Evolutionary conservation across 2,113 vertebrate species (phyloP).

Genomic region (Callorhinus ursinus): DNA sequence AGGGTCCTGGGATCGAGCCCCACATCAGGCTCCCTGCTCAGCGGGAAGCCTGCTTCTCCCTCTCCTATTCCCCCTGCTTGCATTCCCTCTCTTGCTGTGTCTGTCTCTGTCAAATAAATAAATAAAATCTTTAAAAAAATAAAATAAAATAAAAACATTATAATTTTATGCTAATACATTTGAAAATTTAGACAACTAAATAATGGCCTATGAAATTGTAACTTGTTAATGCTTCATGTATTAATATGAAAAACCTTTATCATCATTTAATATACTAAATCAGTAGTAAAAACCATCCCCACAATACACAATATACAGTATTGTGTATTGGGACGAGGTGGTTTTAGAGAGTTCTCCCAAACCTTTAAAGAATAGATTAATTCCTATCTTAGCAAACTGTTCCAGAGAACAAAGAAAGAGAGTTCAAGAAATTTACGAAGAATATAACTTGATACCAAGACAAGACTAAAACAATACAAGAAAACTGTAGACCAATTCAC

Average conservation of each 20-base stretch:
- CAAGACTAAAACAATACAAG: neutral
- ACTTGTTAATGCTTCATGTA: neutral
- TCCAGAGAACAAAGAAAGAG: neutral
- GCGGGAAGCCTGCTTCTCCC: too few relatives aligned
- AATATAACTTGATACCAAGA: neutral
- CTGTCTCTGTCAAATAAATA: too few relatives aligned
- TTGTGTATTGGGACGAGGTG: neutral
- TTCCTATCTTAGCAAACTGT: neutral
- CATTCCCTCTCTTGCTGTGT: too few relatives aligned
- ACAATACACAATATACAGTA: neutral
- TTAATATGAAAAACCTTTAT: neutral
- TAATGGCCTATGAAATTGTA: neutral
- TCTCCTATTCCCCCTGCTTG: too few relatives aligned
- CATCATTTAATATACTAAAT: neutral
- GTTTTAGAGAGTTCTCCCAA: neutral
- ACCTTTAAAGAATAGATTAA: neutral
- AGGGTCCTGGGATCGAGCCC: too few relatives aligned
- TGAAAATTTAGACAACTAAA: neutral
- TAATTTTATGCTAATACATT: neutral
- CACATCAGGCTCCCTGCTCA: too few relatives aligned
- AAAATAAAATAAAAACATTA: neutral
- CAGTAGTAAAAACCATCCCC: neutral
- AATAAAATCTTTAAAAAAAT: neutral
- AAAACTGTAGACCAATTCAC: neutral
- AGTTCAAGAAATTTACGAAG: neutral